A percentile compares a stretch with the other conserved stretches of the same genome.
phyloP scores from a whole-genome alignment of 2,113 vertebrate genomes.

The Fregetta grallaria region DNA sequence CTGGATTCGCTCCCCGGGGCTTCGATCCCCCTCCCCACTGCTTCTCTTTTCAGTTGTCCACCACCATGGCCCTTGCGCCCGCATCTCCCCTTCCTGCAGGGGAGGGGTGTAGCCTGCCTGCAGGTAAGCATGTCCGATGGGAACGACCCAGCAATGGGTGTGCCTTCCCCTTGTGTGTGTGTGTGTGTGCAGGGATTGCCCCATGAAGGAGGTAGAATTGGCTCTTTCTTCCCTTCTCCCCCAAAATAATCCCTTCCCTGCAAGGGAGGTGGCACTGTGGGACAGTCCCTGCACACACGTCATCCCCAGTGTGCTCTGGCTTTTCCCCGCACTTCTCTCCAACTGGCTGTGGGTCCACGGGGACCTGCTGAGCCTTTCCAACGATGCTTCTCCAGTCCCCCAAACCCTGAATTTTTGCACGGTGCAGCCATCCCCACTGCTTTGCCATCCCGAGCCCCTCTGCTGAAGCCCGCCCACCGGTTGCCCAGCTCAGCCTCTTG shows the following conservation, averaged over 20 bases:
- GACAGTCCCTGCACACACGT: background rate
- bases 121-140: constrained; percentile 52
- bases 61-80: constrained; percentile 51
- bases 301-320: background rate
- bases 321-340: background rate
- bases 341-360: rapidly evolving
- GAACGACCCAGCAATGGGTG: background rate
- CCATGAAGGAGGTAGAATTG: background rate
- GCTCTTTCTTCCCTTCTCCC: background rate
- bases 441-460: background rate
- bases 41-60: constrained; percentile 73
- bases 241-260: background rate
- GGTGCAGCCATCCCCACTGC: background rate
- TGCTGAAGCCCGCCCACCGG: background rate
- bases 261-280: background rate
- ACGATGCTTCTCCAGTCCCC: background rate
- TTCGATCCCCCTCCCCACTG: constrained; percentile 29
- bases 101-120: constrained; percentile 12
- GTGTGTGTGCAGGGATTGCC: background rate
- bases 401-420: background rate
- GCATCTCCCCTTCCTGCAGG: constrained; percentile 35
- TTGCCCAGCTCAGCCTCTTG: background rate
- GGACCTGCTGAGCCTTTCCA: background rate
- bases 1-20: constrained; percentile 19
- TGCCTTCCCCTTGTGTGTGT: background rate